Evolutionary conservation across 2,888 invertebrate genomes (phyloP).

Genomic region (Scaeva pyrastri): DNA sequence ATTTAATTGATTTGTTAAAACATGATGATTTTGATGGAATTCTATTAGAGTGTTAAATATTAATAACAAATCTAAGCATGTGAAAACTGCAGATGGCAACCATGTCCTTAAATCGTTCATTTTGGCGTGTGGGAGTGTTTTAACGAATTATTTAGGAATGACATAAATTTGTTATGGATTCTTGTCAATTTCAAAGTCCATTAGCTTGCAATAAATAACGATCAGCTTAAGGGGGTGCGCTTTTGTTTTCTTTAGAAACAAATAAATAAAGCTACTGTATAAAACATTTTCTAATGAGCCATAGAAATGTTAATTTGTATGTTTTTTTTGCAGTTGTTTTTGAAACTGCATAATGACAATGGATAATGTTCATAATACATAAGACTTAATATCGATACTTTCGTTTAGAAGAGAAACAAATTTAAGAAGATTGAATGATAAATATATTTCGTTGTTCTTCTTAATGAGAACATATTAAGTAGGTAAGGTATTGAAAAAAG

Average conservation of each 20-base stretch:
- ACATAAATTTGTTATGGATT: slow-evolving; percentile 33
- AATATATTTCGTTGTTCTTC: not conserved
- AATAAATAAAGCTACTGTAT: not conserved
- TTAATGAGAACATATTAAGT: no score
- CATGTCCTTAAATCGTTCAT: not conserved
- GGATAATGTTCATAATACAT: not conserved
- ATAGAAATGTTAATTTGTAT: slow-evolving; percentile 1
- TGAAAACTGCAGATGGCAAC: not conserved
- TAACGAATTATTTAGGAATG: not conserved
- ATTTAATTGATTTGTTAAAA: no score
- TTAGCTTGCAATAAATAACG: slow-evolving; percentile 53
- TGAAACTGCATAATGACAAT: not conserved
- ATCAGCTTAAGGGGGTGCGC: slow-evolving; percentile 21
- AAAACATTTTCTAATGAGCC: slow-evolving; percentile 4
- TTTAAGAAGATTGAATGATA: not conserved
- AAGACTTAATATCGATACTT: not conserved
- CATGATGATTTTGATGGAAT: no score
- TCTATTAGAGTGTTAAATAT: no score
- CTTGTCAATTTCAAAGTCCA: slow-evolving; percentile 38
- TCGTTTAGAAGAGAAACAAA: not conserved
- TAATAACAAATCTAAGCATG: no score
- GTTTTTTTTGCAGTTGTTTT: not conserved
- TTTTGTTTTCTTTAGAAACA: not conserved
- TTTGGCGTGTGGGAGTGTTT: slow-evolving; percentile 1
- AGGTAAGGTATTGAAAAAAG: not conserved